A percentile compares a stretch with the other conserved stretches of the same genome.
phyloP scores from a whole-genome alignment of 2,888 invertebrate species.

The Caenorhabditis afra region DNA sequence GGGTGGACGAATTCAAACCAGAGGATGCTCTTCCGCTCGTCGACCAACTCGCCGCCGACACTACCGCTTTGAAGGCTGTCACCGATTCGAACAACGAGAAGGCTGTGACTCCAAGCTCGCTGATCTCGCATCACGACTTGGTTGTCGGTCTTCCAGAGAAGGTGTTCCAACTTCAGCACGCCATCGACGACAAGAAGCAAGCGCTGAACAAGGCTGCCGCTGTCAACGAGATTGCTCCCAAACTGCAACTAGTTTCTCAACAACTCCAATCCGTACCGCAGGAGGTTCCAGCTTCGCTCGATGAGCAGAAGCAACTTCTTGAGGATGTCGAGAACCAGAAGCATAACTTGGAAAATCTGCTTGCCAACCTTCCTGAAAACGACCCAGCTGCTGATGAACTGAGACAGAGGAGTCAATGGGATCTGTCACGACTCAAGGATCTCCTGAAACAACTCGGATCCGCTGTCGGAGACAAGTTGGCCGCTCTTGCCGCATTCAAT shows the following conservation, averaged over 20 bases:
- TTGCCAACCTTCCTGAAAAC: slow-evolving; percentile 60
- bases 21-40: slow-evolving; percentile 53
- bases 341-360: slow-evolving; percentile 61
- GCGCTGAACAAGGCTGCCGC: slow-evolving; percentile 55
- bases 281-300: slow-evolving; percentile 53
- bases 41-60: slow-evolving; percentile 52
- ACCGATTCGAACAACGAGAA: slow-evolving; percentile 54
- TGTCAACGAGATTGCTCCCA: slow-evolving; percentile 61
- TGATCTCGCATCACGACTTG: slow-evolving; percentile 47
- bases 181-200: slow-evolving; percentile 53
- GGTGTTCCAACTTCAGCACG: slow-evolving; percentile 43
- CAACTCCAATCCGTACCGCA: slow-evolving; percentile 60
- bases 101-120: slow-evolving; percentile 40
- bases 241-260: slow-evolving; percentile 59
- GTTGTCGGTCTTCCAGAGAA: slow-evolving; percentile 46
- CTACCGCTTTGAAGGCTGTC: slow-evolving; percentile 36
- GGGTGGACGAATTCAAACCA: slow-evolving; percentile 49
- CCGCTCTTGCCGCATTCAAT: slow-evolving; percentile 69
- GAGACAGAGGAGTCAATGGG: slow-evolving; percentile 66
- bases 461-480: slow-evolving; percentile 69
- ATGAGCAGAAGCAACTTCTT: slow-evolving; percentile 63
- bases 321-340: slow-evolving; percentile 65
- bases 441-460: slow-evolving; percentile 62
- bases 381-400: slow-evolving; percentile 64
- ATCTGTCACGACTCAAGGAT: slow-evolving; percentile 67